Percentiles rank a stretch among this genome's conserved stretches.
These are phyloP conservation scores for Apodemus sylvaticus DNA, from an alignment of 2,113 vertebrate species.

Conservation along the genomic window DNA sequence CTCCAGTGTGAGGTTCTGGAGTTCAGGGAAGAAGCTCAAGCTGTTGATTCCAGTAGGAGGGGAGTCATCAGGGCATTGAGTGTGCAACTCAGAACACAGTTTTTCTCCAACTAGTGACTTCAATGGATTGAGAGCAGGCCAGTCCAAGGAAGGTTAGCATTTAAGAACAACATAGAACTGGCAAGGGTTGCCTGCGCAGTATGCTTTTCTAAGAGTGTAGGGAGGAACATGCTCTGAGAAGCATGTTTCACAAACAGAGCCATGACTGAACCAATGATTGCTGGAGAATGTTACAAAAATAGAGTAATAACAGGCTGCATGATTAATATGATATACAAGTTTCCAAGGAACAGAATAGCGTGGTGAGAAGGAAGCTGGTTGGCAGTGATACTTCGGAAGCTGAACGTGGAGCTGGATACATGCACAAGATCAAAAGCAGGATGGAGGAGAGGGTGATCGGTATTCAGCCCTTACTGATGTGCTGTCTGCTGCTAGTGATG, in stretches of 20 bases:
- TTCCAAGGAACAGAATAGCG: neutral
- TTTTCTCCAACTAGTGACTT: neutral
- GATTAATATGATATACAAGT: neutral
- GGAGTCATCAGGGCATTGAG: neutral
- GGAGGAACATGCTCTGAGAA: neutral
- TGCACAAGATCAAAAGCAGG: neutral
- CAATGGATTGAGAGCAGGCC: neutral
- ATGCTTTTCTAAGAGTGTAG: neutral
- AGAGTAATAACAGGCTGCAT: neutral
- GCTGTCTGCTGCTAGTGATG: neutral
- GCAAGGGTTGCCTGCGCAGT: neutral
- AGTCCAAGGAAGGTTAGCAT: neutral
- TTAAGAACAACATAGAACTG: neutral
- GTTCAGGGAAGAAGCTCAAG: neutral
- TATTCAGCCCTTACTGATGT: neutral
- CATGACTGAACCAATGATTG: neutral
- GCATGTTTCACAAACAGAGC: neutral
- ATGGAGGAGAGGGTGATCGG: too few species aligned
- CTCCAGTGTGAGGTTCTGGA: neutral
- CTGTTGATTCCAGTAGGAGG: neutral
- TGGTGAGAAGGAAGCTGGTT: neutral
- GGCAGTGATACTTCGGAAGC: neutral
- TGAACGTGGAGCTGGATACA: neutral
- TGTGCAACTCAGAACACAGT: neutral
- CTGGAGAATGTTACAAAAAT: neutral